Base-by-base conservation (phyloP, 1,140 invertebrate genomes). In the Megathymus violae region DNA sequence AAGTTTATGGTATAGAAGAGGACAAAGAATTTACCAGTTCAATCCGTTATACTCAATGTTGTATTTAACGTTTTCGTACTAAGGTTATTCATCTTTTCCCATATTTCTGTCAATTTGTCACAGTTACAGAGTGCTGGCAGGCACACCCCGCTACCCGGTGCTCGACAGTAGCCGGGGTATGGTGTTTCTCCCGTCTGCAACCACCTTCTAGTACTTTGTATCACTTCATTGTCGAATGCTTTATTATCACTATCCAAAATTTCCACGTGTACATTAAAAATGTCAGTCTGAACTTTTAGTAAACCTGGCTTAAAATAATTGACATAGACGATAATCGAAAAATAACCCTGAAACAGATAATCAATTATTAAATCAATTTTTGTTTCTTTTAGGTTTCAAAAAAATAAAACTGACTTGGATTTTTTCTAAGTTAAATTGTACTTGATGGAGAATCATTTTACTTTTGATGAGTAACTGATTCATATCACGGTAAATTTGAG, bases 161-260 rank as follows among this genome's bases (percentile, higher is more conserved):
- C 74, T 25, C 88, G 74, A 19, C 88, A 90, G 60, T 90, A 90
- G 0, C 88, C 88, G 4, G 88, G 88, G 38, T 74, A 90, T 0
- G 88, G 88, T 0, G 71, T 63, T 72, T 90, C 86, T 4, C 71
- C 64, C 48, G 64, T 70, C 34, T 74, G 80, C 0, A 87, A 48
- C 82, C 85, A 88, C 62, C 81, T 67, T 50, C 87, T 76, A 0
- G 78, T 69, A 13, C 46, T 7, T 44, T 70, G 48, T 1, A 66
- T 10, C 50, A 62, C 13, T 22, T 44, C 44, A 31, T 10, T 43
- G 15, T 54, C n/a, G 43, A 62, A 62, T 34, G 31, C 14, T 43
- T 71, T 62, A 13, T 71, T 22, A n/a, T 59, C 16, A 25, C 72
- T 14, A 34, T 15, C 10, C 22, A 71, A 59, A 38, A 47, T 65